Evolutionary conservation across 2,113 vertebrate genomes (phyloP), one percentile per base, ranked within the genome.

Genomic region (Semicossyphus pulcher): DNA sequence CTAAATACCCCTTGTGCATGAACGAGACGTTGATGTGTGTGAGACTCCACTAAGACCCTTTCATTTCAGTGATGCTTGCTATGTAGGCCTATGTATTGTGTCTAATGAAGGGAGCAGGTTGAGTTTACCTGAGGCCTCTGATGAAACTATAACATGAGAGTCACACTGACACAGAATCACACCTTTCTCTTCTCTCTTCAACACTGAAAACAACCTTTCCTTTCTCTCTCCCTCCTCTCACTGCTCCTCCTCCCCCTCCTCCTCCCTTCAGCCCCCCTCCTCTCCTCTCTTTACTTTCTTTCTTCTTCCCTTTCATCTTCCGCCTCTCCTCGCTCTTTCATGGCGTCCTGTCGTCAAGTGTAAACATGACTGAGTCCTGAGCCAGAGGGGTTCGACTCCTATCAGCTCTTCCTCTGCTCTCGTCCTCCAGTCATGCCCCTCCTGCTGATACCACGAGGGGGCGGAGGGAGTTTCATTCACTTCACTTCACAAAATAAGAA

Each of bases 221-320:
- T 59, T 58, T 37, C 62, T 53, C 47, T 26, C 39, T 34, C 53
- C 36, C 72, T 37, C 25, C 23, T 16, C 56, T 1, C 6, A 9
- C 62, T 25, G 18, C 31, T n/a, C 57, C 72, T 62, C 32, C 54
- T 21, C 42, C 59, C 16, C 41, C 18, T 16, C 39, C 9, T 18
- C 41, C 41, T 7, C 41, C 1, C 41, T 7, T n/a, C 41, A 25
- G 44, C n/a, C 28, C 53, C 61, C 29, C 54, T 59, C 66, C 57
- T 37, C 63, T 36, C 72, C 66, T 39, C 37, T 58, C 71, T 47
- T 28, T 28, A 53, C 74, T 64, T 67, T 76, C 76, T 81, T 79
- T 84, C 67, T 86, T 85, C 78, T 82, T 53, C 70, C 69, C 75
- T 88, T 88, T 85, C 58, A 87, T 90, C 86, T 76, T 34, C 67